These are phyloP conservation scores for Arizona elegans DNA, from an alignment of 2,113 vertebrate species.

Conservation along the genomic window DNA sequence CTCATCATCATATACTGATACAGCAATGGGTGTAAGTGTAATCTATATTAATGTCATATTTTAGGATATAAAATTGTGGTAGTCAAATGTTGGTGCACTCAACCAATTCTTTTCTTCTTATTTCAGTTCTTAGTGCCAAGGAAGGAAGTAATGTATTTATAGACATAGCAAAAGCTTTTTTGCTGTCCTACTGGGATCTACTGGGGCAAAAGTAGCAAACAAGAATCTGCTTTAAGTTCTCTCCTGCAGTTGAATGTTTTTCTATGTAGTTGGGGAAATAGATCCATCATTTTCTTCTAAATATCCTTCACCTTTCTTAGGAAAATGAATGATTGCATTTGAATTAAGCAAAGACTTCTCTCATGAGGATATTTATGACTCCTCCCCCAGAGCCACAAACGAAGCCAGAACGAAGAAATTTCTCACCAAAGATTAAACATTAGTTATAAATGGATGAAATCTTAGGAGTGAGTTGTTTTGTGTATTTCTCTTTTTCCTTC, in stretches of 20 bases:
- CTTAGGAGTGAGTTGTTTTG: constrained; percentile 68
- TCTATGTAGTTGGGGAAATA: not conserved
- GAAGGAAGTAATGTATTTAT: not conserved
- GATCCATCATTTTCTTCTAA: not conserved
- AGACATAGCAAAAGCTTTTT: not conserved
- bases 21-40: constrained; percentile 69
- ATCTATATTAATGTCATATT: constrained; percentile 49
- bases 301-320: constrained; percentile 49
- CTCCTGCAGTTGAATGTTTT: not conserved
- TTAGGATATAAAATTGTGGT: not conserved
- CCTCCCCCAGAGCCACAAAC: constrained; percentile 54
- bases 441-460: constrained; percentile 78
- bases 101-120: not conserved
- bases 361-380: constrained; percentile 41
- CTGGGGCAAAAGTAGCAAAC: not conserved
- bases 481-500: constrained; percentile 46
- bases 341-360: constrained; percentile 31
- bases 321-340: constrained; percentile 66
- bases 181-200: not conserved
- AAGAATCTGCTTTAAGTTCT: not conserved
- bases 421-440: constrained; percentile 71
- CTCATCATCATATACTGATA: constrained; percentile 57
- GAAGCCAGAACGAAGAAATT: constrained; percentile 66
- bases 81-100: not conserved
- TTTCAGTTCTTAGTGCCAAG: not conserved